Evolutionary conservation across 2,113 vertebrate species (phyloP), one percentile per base, ranked within the genome.

Genomic region (Poeciliopsis occidentalis): DNA sequence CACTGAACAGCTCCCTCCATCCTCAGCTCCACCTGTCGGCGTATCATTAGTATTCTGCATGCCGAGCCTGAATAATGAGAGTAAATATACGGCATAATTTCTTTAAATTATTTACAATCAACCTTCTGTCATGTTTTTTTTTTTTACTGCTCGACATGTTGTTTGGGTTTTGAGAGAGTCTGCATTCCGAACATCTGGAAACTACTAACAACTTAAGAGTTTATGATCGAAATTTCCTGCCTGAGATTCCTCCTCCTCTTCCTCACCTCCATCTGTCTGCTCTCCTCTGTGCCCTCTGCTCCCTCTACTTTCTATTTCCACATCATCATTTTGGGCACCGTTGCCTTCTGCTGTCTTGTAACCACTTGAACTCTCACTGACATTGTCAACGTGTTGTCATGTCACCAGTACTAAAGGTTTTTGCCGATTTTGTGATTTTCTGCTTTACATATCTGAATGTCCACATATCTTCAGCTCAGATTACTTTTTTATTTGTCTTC

Each of bases 381-480:
- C 72, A 76, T 64, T 77, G 82, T 86, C 71, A 29, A 13, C 12
- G 67, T 2, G 82, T 88, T 76, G 79, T 82, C 84, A 85, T 86
- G 85, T 54, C 61, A 8, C 90, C 81, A 65, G 67, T 30, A 32
- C 26, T 73, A 69, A 67, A 73, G 54, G 54, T 32, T 47, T 82
- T 41, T 39, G 22, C 61, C 61, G 10, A 29, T 7, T 30, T 60
- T 10, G 0, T 17, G 12, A 41, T 31, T 64, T 31, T 69, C 31
- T 8, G 24, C 39, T 54, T 19, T 6, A 1, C 51, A 1, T 24
- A 39, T 71, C 6, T 12, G 4, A 44, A 44, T 47, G 15, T 47
- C 44, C 44, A 2, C 4, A 47, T 11, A 60, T 44, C 66, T 79
- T 39, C 70, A 65, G 57, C 51, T 66, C 64, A 1, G 62, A 62